Base-by-base conservation (phyloP, 1,140 invertebrate genomes). In the Lerema accius region DNA sequence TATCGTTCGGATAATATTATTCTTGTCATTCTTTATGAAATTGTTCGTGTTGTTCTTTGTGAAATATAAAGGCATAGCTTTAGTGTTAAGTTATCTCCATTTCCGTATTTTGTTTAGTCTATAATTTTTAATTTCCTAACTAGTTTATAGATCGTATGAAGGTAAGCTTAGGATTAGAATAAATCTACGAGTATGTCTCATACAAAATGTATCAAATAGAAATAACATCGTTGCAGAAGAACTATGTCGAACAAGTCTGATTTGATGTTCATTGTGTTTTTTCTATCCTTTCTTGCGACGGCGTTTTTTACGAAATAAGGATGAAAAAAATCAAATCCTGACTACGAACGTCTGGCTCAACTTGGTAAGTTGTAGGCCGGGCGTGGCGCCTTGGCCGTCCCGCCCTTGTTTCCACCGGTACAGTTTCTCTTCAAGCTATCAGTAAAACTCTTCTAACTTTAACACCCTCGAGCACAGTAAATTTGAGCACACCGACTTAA, bases 271-370 rank as follows among this genome's bases (percentile, higher is more conserved):
- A 86, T 77, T 78, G 73, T 84, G 67, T 88, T 82, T 85, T 89
- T 87, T 83, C 78, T 78, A 89, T 90, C 82, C 82, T 82, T 86
- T 88, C 81, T 87, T 86, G 84, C 84, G 83, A 76, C 81, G 75
- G 82, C 80, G 77, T 88, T 80, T 80, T 86, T 83, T 69, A 82
- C 82, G 79, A 88, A 86, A 89, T 94, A 94, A 95, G 94, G 94
- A 94, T 90, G 94, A 94, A 94, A 94, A 95, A 93, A 95, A 94
- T 94, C 97, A 98, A 94, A 97, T 98, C 90, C 94, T 98, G 85
- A 97, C 97, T 82, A 98, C 97, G 91, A 98, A 98, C 93, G 96
- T 97, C 89, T 98, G 97, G 97, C 95, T 98, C 80, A 97, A 98
- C 93, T 94, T 98, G 96, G 97, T 98, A 95, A 97, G 97, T 97